Conservation (phyloP, 2,797 vertebrate species). For the Cichlasoma orientale region DNA sequence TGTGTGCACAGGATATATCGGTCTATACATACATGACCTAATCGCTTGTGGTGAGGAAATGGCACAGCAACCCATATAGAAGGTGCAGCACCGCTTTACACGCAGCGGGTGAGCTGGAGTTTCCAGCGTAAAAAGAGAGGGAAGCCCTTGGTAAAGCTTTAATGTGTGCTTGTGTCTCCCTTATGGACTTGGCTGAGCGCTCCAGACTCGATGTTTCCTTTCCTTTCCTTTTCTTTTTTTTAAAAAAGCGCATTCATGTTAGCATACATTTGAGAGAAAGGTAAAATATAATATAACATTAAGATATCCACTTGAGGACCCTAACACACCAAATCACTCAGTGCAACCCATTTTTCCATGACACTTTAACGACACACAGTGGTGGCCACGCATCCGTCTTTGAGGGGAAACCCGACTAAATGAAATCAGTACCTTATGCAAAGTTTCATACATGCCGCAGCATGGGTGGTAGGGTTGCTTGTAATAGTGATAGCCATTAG, state of each 20-base stretch:
- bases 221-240: neutral
- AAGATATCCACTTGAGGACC: neutral
- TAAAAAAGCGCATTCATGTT: neutral
- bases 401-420: neutral
- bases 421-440: neutral
- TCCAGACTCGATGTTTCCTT: conserved; percentile 16
- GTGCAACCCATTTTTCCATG: conserved; percentile 32
- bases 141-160: conserved; percentile 41
- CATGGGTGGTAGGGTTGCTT: conserved; percentile 39
- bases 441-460: conserved; percentile 13
- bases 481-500: conserved; percentile 28
- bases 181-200: neutral
- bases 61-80: conserved; percentile 44
- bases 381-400: conserved; percentile 28
- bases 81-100: conserved; percentile 23
- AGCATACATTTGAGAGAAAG: neutral
- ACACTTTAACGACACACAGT: conserved; percentile 32
- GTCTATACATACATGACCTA: conserved; percentile 41
- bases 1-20: conserved; percentile 10
- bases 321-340: conserved; percentile 7
- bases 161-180: neutral
- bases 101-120: conserved; percentile 57
- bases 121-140: conserved; percentile 56
- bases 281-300: neutral
- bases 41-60: conserved; percentile 46